Evolutionary conservation across 2,888 invertebrate species (phyloP).

Genomic region (Tholera decimalis): DNA sequence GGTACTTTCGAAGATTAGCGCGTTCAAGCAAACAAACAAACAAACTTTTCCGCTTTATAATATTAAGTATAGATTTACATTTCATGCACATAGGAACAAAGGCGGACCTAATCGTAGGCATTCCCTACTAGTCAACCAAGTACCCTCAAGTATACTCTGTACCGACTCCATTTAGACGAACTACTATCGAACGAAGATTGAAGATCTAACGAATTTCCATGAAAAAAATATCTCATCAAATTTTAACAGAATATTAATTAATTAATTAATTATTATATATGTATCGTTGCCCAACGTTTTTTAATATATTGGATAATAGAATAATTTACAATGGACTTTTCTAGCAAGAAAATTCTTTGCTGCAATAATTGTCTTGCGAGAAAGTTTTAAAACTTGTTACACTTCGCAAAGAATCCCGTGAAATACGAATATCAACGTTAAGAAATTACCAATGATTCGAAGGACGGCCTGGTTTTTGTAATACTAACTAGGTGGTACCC

Average conservation of each 20-base stretch:
- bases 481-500: too few relatives aligned
- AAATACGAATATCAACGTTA: conserved; percentile 38
- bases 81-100: too few relatives aligned
- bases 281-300: conserved; percentile 39
- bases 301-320: conserved; percentile 47
- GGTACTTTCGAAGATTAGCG: too few relatives aligned
- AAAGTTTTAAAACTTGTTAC: conserved; percentile 25
- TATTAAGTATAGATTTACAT: too few relatives aligned
- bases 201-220: neutral
- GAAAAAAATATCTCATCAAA: conserved; percentile 4
- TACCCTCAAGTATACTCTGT: too few relatives aligned
- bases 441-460: conserved; percentile 6
- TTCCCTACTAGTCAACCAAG: too few relatives aligned
- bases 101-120: too few relatives aligned
- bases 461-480: neutral
- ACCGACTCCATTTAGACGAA: too few relatives aligned
- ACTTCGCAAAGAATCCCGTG: conserved; percentile 16
- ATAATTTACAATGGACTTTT: conserved; percentile 40
- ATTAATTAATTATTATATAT: too few relatives aligned
- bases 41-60: too few relatives aligned
- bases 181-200: too few relatives aligned
- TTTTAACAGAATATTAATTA: conserved; percentile 23
- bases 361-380: conserved; percentile 17
- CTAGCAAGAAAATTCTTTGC: conserved; percentile 36
- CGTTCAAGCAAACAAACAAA: too few relatives aligned